A percentile compares a stretch with the other conserved stretches of the same genome.
phyloP scores from a whole-genome alignment of 2,797 vertebrate species.

The Coregonus ussuriensis region DNA sequence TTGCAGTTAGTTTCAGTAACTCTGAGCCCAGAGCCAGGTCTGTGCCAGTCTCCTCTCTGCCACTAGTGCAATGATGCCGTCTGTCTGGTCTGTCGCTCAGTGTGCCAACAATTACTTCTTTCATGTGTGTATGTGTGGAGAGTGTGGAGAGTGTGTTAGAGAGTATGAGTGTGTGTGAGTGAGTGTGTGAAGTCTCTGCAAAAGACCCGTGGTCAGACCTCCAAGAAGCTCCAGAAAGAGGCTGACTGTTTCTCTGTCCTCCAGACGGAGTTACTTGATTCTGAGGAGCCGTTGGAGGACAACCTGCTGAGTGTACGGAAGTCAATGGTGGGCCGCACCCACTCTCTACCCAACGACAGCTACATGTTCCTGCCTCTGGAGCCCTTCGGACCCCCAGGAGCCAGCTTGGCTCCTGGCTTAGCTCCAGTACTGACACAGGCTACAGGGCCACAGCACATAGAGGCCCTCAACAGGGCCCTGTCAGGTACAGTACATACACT shows the following conservation, averaged over 20 bases:
- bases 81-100: constrained; percentile 60
- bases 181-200: constrained; percentile 29
- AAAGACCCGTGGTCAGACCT: not conserved
- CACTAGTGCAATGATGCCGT: constrained; percentile 48
- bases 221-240: not conserved
- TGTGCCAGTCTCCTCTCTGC: constrained; percentile 57
- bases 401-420: not conserved
- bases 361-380: constrained; percentile 87
- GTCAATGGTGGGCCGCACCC: constrained; percentile 89
- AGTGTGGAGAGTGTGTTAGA: constrained; percentile 44
- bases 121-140: constrained; percentile 45
- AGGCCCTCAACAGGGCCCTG: constrained; percentile 66
- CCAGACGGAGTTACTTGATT: constrained; percentile 57
- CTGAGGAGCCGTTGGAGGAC: constrained; percentile 61
- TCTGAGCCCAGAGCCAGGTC: constrained; percentile 53
- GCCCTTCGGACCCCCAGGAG: constrained; percentile 30
- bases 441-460: constrained; percentile 62
- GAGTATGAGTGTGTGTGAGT: constrained; percentile 35
- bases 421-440: constrained; percentile 46
- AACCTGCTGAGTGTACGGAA: constrained; percentile 88
- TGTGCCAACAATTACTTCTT: constrained; percentile 59
- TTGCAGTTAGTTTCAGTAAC: constrained; percentile 8
- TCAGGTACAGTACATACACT: constrained; percentile 72
- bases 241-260: constrained; percentile 31
- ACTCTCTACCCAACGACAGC: constrained; percentile 96